Evolutionary conservation across 1,140 invertebrate species (phyloP).

Genomic region (Pogonomyrmex californicus): DNA sequence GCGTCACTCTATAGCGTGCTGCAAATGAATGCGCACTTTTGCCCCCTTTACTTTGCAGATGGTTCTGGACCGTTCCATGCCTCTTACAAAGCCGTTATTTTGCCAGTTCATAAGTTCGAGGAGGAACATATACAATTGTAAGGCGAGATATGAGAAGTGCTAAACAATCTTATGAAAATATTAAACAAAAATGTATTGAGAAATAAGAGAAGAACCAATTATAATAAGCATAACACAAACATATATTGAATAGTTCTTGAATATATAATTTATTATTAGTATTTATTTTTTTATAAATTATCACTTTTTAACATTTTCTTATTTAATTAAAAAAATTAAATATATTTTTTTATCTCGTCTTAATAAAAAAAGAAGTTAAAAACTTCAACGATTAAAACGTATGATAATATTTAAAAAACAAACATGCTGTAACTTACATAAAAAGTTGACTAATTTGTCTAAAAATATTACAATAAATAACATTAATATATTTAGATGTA

Average conservation of each 20-base stretch:
- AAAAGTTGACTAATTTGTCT: too few relatives aligned
- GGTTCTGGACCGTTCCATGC: neutral
- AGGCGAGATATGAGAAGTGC: neutral
- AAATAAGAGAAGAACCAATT: neutral
- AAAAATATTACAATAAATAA: too few relatives aligned
- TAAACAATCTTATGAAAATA: neutral
- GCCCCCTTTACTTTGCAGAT: slow-evolving; percentile 34
- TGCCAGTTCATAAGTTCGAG: neutral
- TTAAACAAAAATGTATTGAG: neutral
- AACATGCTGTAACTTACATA: too few relatives aligned
- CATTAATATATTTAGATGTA: too few relatives aligned
- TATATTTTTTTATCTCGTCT: too few relatives aligned
- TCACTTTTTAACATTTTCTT: neutral
- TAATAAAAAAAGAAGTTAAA: too few relatives aligned
- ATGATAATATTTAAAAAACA: too few relatives aligned
- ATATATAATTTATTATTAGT: neutral
- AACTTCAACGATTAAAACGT: too few relatives aligned
- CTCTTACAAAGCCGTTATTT: neutral
- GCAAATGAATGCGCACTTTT: slow-evolving; percentile 45
- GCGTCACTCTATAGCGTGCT: neutral
- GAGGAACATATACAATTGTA: neutral
- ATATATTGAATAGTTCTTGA: neutral
- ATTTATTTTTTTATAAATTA: neutral
- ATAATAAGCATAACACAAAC: neutral
- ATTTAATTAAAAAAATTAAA: neutral